These are phyloP conservation scores for Epinotia demarniana DNA, from an alignment of 2,888 invertebrate species.

Conservation along the genomic window DNA sequence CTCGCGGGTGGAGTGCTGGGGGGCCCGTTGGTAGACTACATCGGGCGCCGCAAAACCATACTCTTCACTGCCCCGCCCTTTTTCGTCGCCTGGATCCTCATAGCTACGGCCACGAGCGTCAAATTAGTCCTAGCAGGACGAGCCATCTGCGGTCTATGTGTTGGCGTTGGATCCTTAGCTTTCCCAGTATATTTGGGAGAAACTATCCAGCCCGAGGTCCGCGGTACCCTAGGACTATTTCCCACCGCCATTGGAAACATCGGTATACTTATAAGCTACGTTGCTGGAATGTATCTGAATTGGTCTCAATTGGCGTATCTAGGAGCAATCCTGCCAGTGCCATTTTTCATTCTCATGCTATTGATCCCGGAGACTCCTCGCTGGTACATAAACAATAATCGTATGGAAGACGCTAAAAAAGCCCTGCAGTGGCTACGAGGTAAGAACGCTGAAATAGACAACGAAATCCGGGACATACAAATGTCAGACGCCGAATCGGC, in stretches of 20 bases:
- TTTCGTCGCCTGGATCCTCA: constrained; percentile 92
- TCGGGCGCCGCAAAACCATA: constrained; percentile 94
- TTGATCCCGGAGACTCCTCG: constrained; percentile 97
- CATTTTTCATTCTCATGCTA: constrained; percentile 92
- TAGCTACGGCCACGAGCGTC: constrained; percentile 89
- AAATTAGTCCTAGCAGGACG: constrained; percentile 91
- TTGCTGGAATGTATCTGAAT: constrained; percentile 90
- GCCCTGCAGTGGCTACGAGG: constrained; percentile 94
- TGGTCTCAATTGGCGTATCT: constrained; percentile 94
- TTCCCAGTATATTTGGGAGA: constrained; percentile 97
- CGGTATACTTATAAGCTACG: constrained; percentile 91
- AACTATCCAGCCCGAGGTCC: constrained; percentile 95
- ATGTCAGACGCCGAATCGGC: constrained; percentile 88
- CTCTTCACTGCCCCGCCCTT: constrained; percentile 92
- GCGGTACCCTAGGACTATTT: constrained; percentile 94
- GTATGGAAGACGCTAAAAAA: constrained; percentile 89
- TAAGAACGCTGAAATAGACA: constrained; percentile 89
- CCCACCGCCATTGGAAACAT: constrained; percentile 95
- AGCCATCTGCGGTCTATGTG: constrained; percentile 93
- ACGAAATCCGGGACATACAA: constrained; percentile 90
- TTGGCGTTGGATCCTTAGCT: constrained; percentile 94
- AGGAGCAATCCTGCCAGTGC: constrained; percentile 90
- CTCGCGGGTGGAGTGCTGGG: constrained; percentile 92
- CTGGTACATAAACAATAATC: constrained; percentile 93
- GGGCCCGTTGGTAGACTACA: constrained; percentile 92